A percentile compares a stretch with the other conserved stretches of the same genome.
Evolutionary conservation across 2,113 vertebrate genomes (phyloP).

Genomic region (Oceanodroma tethys): DNA sequence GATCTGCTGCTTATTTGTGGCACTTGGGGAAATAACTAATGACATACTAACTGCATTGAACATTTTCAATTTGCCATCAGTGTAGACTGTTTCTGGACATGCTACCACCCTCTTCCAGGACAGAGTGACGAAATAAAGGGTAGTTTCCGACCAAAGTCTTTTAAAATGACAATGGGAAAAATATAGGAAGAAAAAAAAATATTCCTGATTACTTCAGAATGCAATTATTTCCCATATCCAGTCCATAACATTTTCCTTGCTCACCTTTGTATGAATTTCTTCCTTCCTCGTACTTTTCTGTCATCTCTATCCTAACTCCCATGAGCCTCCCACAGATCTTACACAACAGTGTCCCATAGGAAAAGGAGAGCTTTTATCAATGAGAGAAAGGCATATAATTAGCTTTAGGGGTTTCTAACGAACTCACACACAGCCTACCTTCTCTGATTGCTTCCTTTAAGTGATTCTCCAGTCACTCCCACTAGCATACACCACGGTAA

Average conservation of each 20-base stretch:
- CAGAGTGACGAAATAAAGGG: neutral
- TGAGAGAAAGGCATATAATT: neutral
- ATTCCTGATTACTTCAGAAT: neutral
- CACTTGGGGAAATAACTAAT: neutral
- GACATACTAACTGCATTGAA: neutral
- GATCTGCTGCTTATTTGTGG: neutral
- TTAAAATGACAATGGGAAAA: neutral
- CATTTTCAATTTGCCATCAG: neutral
- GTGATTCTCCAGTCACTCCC: neutral
- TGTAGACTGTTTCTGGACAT: neutral
- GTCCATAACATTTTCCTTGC: neutral
- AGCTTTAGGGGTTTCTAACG: neutral
- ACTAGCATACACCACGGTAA: neutral
- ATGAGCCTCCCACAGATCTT: neutral
- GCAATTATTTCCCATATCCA: neutral
- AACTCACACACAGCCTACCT: neutral
- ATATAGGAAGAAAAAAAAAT: neutral
- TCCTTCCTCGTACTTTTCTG: neutral
- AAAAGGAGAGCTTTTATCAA: neutral
- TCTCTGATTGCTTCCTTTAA: neutral
- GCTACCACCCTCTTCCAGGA: neutral
- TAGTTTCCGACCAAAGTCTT: neutral
- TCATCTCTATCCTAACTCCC: neutral
- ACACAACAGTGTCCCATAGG: neutral
- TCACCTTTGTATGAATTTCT: neutral